phyloP scores from a whole-genome alignment of 2,797 vertebrate species.

The Choloepus didactylus region DNA sequence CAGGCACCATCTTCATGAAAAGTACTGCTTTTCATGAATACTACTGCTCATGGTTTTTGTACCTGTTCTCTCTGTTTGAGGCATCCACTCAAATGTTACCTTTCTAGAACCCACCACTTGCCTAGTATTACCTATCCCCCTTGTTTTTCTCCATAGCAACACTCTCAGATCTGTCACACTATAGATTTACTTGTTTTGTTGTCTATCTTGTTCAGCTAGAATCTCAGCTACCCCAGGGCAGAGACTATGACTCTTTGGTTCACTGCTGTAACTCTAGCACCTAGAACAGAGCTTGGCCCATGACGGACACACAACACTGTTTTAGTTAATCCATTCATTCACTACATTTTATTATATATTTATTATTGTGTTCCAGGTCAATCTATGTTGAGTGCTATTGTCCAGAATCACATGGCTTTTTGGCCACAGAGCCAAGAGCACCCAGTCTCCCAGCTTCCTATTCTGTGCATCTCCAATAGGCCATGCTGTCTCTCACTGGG shows the following conservation, averaged over 20 bases:
- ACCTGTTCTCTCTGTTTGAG: neutral
- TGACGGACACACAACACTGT: neutral
- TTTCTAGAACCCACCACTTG: neutral
- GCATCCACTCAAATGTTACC: neutral
- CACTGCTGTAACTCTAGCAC: neutral
- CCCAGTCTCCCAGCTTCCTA: neutral
- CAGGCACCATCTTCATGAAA: too few species aligned
- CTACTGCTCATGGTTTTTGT: neutral
- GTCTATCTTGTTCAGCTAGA: neutral
- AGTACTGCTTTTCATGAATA: too few species aligned
- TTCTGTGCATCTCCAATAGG: neutral
- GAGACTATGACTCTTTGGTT: neutral
- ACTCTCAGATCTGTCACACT: neutral
- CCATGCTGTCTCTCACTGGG: neutral
- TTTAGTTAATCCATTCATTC: neutral
- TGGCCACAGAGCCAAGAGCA: neutral
- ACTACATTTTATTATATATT: neutral
- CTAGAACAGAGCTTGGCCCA: neutral
- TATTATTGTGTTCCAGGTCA: neutral
- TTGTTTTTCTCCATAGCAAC: neutral
- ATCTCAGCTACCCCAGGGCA: neutral
- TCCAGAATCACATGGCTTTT: neutral
- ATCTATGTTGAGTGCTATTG: neutral
- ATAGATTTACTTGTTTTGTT: neutral
- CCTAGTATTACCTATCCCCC: neutral